Base-by-base conservation (phyloP, 2,888 invertebrate species). In the Bruchidius siliquastri region DNA sequence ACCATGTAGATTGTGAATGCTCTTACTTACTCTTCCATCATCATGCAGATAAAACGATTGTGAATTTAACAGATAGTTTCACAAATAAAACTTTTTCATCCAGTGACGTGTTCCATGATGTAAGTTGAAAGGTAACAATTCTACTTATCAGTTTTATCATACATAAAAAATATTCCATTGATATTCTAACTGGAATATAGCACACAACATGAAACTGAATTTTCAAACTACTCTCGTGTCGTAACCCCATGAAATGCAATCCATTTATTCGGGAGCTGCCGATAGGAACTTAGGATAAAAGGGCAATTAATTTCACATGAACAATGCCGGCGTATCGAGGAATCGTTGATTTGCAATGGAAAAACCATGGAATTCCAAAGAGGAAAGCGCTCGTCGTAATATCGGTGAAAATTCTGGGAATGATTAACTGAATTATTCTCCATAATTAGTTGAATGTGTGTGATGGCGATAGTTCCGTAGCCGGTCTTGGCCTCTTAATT, bases 261-360 rank as follows among this genome's bases (percentile, higher is more conserved):
- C 30, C 30, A 8, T 8, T 30, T 30, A 30, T 49, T 49, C 49
- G 49, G 49, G 1, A 49, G 49, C 49, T 13, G 49, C 13, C 30
- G 30, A 30, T 49, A 49, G 49, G 49, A 49, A 13, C 18, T 49
- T 49, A 49, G 49, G 49, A 49, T 77, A 76, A 22, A 67, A 32
- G 2, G 85, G 83, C 0, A 86, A 87, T 0, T 95, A 96, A 81
- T 95, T 93, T 82, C 93, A 96, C 85, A 96, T 96, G 83, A 94
- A 95, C 80, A 96, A 96, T 85, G 91, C 92, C 72, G 94, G 94
- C 97, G 97, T 87, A 97, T 97, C 77, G 90, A 91, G 49, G 79
- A 78, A 0, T 81, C 85, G 0, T 88, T 97, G 66, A 87, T 85
- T 74, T 98, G 97, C 85, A 94, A 97, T 84, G 84, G 87, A 0